Percentiles rank a stretch among this genome's conserved stretches.
Conservation (phyloP, 2,888 invertebrate genomes). For the Plebejus anna region DNA sequence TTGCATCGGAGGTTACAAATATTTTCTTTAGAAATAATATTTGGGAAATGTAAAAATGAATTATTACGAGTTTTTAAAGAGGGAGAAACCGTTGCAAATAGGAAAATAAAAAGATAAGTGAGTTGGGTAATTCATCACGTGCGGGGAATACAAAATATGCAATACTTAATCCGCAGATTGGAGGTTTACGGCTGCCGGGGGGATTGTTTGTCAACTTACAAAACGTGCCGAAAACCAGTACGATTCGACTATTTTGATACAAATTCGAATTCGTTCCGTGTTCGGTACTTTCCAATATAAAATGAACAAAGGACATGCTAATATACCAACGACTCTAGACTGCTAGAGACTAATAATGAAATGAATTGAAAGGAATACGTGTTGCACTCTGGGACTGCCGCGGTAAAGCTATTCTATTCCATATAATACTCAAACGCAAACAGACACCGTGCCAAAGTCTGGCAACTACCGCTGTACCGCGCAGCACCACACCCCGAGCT, state of each 20-base stretch:
- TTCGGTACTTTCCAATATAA: background rate
- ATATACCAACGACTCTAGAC: no score
- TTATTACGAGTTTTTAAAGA: background rate
- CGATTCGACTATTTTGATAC: background rate
- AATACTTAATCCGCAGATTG: conserved; percentile 1
- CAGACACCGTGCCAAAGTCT: no score
- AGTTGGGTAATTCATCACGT: background rate
- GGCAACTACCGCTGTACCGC: no score
- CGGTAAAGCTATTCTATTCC: no score
- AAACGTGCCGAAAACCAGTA: background rate
- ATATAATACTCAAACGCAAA: no score
- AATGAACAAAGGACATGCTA: no score
- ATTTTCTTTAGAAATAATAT: background rate
- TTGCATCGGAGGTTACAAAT: background rate
- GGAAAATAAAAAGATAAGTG: background rate
- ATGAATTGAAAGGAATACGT: no score
- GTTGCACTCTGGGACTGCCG: no score
- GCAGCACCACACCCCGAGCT: no score
- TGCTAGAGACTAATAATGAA: no score
- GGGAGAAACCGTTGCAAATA: background rate
- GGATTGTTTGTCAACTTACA: background rate
- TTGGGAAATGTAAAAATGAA: background rate
- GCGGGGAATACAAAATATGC: background rate
- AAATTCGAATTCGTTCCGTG: background rate
- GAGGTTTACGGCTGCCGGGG: background rate